A percentile compares a stretch with the other conserved stretches of the same genome.
phyloP scores from a whole-genome alignment of 1,140 invertebrate genomes.

The Rhopalosiphum padi region DNA sequence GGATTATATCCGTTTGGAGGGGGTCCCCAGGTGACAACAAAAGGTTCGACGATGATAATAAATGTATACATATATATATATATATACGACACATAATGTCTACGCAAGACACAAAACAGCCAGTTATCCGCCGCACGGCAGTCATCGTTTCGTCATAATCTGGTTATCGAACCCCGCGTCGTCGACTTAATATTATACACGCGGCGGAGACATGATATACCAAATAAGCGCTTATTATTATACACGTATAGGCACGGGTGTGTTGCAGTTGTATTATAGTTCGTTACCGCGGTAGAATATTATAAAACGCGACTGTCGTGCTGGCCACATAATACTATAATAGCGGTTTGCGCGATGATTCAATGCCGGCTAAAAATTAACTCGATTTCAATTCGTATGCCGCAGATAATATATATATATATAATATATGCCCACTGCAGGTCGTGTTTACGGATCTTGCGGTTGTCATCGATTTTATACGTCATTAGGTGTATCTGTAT shows the following conservation, averaged over 20 bases:
- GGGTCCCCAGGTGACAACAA: constrained; percentile 51
- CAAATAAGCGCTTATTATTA: not conserved
- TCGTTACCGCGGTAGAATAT: too few relatives aligned
- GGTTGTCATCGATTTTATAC: too few relatives aligned
- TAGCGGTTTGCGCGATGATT: too few relatives aligned
- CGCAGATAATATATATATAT: too few relatives aligned
- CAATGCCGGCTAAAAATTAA: too few relatives aligned
- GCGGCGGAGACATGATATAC: not conserved
- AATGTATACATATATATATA: not conserved
- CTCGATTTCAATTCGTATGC: too few relatives aligned
- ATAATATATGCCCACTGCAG: too few relatives aligned
- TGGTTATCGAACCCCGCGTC: constrained; percentile 51
- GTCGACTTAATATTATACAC: not conserved
- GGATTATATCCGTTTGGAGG: constrained; percentile 50
- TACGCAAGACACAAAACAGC: constrained; percentile 10
- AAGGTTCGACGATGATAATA: constrained; percentile 22
- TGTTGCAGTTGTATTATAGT: too few relatives aligned
- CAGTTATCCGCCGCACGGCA: constrained; percentile 9
- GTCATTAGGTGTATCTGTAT: too few relatives aligned
- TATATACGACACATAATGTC: not conserved
- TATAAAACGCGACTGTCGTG: too few relatives aligned
- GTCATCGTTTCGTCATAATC: constrained; percentile 54
- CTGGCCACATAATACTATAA: too few relatives aligned
- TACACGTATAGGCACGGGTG: not conserved
- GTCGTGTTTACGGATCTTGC: too few relatives aligned